These are phyloP conservation scores for Hystrix cristata DNA, from an alignment of 2,113 vertebrate genomes.

Conservation along the genomic window DNA sequence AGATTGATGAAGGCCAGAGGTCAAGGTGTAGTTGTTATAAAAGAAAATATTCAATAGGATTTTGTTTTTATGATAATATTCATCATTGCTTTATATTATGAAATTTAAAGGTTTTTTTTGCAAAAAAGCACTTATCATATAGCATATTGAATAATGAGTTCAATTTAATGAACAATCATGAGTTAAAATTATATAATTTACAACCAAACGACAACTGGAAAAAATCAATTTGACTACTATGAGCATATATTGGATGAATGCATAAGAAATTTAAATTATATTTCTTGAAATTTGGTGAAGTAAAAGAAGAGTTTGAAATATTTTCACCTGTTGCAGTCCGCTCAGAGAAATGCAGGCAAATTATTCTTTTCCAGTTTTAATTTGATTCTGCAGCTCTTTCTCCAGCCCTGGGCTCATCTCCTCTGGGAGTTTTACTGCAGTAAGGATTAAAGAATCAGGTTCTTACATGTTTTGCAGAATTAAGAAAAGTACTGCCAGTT, in stretches of 20 bases:
- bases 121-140: constrained; percentile 23
- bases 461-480: constrained; percentile 77
- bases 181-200: constrained; percentile 31
- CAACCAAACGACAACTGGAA: not conserved
- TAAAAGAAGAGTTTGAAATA: not conserved
- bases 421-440: constrained; percentile 67
- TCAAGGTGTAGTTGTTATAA: not conserved
- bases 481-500: constrained; percentile 72
- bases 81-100: not conserved
- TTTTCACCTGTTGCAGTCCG: not conserved
- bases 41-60: not conserved
- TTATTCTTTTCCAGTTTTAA: not conserved
- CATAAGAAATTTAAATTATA: constrained; percentile 7
- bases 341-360: constrained; percentile 50
- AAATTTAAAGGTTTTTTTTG: not conserved
- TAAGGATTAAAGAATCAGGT: constrained; percentile 79
- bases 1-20: not conserved
- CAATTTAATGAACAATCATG: not conserved
- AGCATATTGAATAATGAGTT: constrained; percentile 24
- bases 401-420: constrained; percentile 32
- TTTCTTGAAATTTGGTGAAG: constrained; percentile 5
- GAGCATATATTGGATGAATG: constrained; percentile 11
- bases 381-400: constrained; percentile 47
- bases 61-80: constrained; percentile 18
- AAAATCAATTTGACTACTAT: not conserved